Percentiles rank a stretch among this genome's conserved stretches.
phyloP scores from a whole-genome alignment of 2,113 vertebrate genomes.

The Rhinolophus ferrumequinum region DNA sequence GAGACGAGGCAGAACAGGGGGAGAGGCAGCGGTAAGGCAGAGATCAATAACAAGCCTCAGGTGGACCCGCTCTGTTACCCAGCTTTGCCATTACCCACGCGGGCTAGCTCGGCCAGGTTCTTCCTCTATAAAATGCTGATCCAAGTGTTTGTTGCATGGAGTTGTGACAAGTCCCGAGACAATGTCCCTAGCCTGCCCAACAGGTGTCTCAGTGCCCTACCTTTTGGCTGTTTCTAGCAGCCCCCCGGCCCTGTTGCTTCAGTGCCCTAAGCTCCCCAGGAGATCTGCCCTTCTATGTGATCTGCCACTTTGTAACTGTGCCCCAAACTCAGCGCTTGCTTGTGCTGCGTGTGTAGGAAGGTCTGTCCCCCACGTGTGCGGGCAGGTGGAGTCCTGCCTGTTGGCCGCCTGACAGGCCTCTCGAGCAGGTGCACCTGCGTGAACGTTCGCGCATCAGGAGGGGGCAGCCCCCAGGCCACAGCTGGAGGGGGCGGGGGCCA shows the following conservation, averaged over 20 bases:
- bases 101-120: neutral
- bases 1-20: neutral
- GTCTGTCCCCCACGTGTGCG: neutral
- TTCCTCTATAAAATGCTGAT: neutral
- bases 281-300: neutral
- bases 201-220: neutral
- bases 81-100: neutral
- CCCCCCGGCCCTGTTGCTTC: neutral
- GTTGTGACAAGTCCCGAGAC: neutral
- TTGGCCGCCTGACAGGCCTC: neutral
- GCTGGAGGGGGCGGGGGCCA: neutral
- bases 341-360: neutral
- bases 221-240: neutral
- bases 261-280: neutral
- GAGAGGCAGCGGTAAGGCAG: too few species aligned
- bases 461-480: neutral
- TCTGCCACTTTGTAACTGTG: neutral
- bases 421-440: neutral
- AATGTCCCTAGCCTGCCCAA: neutral
- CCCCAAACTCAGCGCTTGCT: neutral
- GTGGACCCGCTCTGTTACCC: neutral
- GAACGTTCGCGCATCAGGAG: neutral
- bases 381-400: neutral
- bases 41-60: neutral
- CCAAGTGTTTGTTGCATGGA: accelerated